phyloP scores from a whole-genome alignment of 2,113 vertebrate genomes.

The Sceloporus tristichus region DNA sequence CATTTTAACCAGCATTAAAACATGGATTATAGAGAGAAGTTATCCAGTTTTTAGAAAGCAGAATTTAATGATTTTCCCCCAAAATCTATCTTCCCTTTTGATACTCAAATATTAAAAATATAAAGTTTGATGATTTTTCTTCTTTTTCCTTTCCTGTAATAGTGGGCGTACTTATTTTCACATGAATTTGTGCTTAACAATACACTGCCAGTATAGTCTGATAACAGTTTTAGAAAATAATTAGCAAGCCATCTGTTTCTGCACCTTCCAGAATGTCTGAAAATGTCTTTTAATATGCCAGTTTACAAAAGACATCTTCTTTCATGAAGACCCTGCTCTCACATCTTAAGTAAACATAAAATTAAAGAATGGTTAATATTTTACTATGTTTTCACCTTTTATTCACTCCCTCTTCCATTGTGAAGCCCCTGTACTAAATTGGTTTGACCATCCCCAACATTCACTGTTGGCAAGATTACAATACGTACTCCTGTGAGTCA shows the following conservation, averaged over 20 bases:
- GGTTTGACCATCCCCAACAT: neutral
- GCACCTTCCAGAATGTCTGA: neutral
- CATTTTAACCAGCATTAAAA: conserved; percentile 11
- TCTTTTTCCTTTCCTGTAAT: neutral
- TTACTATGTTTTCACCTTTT: neutral
- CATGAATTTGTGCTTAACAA: neutral
- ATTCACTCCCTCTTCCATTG: neutral
- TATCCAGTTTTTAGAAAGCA: neutral
- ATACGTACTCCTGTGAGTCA: neutral
- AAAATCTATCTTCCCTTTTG: neutral
- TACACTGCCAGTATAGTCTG: neutral
- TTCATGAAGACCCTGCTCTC: neutral
- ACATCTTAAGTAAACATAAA: neutral
- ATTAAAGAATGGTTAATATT: neutral
- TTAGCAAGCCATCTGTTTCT: neutral
- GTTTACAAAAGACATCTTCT: neutral
- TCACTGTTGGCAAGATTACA: neutral
- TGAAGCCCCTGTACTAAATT: neutral
- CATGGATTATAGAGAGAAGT: neutral
- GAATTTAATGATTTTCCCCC: neutral
- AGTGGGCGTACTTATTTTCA: neutral
- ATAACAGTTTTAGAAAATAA: neutral
- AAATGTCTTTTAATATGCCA: neutral
- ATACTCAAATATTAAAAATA: neutral
- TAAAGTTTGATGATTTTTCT: neutral